phyloP scores from a whole-genome alignment of 2,797 vertebrate species.

The Babyrousa celebensis region DNA sequence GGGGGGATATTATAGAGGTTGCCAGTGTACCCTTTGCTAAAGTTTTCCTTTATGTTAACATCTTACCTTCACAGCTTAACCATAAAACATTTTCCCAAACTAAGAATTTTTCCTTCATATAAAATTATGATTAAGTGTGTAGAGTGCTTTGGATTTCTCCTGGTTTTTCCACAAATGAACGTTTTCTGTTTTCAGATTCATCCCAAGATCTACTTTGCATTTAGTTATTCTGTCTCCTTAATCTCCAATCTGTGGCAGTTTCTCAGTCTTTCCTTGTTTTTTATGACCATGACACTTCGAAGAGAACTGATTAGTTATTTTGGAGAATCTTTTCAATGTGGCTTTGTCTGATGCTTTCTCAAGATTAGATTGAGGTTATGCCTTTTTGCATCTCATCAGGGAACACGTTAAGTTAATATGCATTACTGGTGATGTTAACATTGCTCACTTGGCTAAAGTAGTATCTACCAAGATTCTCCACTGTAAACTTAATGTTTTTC shows the following conservation, averaged over 20 bases:
- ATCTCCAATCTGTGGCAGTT: neutral
- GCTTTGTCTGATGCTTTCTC: conserved; percentile 28
- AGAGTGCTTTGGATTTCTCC: conserved; percentile 5
- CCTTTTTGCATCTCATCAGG: neutral
- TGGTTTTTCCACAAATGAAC: conserved; percentile 39
- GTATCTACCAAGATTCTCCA: conserved; percentile 16
- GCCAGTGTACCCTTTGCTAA: neutral
- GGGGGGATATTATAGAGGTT: conserved; percentile 8
- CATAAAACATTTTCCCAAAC: conserved; percentile 30
- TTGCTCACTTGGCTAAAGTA: neutral
- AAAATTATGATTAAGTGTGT: conserved; percentile 19
- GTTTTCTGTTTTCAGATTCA: conserved; percentile 56
- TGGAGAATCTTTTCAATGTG: neutral
- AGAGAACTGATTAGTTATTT: conserved; percentile 30
- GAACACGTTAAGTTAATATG: neutral
- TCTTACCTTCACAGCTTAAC: neutral
- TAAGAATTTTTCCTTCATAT: conserved; percentile 23
- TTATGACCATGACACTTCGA: neutral
- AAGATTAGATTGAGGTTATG: conserved; percentile 18
- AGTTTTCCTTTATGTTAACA: conserved; percentile 6
- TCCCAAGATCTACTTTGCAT: neutral
- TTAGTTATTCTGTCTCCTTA: neutral
- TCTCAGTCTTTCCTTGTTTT: conserved; percentile 37
- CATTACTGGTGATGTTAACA: conserved; percentile 20
- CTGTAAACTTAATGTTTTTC: conserved; percentile 15